Evolutionary conservation across 92 coral and sea anemone species (phyloP).

Genomic region (Isaurus tuberculatus): DNA sequence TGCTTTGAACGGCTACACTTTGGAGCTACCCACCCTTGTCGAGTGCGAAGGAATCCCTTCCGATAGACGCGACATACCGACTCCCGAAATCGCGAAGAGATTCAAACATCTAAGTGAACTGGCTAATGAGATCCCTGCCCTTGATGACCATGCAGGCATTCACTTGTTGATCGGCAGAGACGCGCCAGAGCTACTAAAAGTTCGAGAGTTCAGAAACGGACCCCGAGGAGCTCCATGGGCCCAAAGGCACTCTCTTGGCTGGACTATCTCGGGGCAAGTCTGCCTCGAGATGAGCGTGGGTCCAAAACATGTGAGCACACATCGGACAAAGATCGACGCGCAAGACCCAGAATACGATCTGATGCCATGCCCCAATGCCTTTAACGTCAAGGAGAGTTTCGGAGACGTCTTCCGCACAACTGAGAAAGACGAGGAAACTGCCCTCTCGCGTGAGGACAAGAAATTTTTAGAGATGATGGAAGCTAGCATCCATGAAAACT

Average conservation of each 20-base stretch:
- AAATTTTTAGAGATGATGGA: conserved; percentile 49
- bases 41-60: conserved; percentile 53
- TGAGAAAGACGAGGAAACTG: conserved; percentile 33
- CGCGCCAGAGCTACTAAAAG: conserved; percentile 56
- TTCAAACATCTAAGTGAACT: conserved; percentile 42
- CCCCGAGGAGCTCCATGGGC: conserved; percentile 68
- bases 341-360: neutral
- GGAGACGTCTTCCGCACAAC: conserved; percentile 50
- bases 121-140: conserved; percentile 53
- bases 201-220: conserved; percentile 55
- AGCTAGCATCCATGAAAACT: conserved; percentile 35
- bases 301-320: conserved; percentile 13
- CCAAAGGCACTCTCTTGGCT: conserved; percentile 49
- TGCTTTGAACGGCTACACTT: conserved; percentile 21
- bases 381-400: conserved; percentile 28
- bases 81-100: conserved; percentile 53
- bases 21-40: conserved; percentile 44
- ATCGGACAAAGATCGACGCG: conserved; percentile 13
- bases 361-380: conserved; percentile 39
- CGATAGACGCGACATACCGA: conserved; percentile 46
- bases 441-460: conserved; percentile 44
- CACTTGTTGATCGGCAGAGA: conserved; percentile 60
- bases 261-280: conserved; percentile 43
- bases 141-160: conserved; percentile 46
- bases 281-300: conserved; percentile 30